Percentiles rank a stretch among this genome's conserved stretches.
phyloP scores from a whole-genome alignment of 2,797 vertebrate genomes.

The Nyctalus aviator region DNA sequence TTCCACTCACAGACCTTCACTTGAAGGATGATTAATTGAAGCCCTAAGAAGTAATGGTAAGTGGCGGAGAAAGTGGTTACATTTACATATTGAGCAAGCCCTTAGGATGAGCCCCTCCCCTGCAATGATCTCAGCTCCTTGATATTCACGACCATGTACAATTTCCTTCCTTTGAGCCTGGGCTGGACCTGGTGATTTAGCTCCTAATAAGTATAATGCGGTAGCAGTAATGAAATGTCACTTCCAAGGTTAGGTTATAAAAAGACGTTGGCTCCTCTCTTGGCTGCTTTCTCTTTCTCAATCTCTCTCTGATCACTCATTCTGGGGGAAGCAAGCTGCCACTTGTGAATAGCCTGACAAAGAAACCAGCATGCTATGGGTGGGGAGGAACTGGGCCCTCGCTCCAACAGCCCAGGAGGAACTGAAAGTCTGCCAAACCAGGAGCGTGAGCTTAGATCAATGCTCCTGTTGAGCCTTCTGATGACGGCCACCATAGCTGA shows the following conservation, averaged over 20 bases:
- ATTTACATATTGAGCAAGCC: background rate
- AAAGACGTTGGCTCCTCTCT: background rate
- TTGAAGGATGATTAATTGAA: background rate
- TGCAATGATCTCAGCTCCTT: background rate
- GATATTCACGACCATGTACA: background rate
- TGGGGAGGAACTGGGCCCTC: too few relatives aligned
- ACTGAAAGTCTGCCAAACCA: background rate
- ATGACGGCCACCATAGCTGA: background rate
- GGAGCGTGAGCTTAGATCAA: too few relatives aligned
- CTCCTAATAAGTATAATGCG: background rate
- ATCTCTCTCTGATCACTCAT: background rate
- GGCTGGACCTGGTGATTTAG: background rate
- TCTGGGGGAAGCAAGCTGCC: background rate
- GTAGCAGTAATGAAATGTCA: background rate
- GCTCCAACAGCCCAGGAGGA: accelerated
- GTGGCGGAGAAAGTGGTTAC: background rate
- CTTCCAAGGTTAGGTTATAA: background rate
- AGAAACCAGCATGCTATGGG: background rate
- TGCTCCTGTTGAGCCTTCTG: background rate
- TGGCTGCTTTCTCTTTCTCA: background rate
- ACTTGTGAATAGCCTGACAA: background rate
- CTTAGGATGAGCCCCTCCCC: too few relatives aligned
- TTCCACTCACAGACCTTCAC: background rate
- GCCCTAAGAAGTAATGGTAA: background rate
- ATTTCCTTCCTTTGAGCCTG: background rate